Percentiles rank a stretch among this genome's conserved stretches.
phyloP scores from a whole-genome alignment of 2,888 invertebrate genomes.

The Dusona sp. region DNA sequence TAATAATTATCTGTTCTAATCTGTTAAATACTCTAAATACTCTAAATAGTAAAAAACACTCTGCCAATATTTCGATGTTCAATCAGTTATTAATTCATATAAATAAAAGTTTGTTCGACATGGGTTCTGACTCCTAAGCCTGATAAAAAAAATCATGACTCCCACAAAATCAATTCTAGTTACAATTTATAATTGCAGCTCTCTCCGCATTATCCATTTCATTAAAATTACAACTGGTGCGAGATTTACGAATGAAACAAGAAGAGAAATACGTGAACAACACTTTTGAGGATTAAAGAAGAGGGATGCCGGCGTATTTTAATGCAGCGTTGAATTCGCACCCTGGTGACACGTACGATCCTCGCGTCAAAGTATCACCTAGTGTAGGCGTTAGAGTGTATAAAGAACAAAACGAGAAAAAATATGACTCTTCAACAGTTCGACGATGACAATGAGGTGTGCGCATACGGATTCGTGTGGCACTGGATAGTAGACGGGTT shows the following conservation, averaged over 20 bases:
- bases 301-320: constrained; percentile 40
- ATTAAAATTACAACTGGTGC: constrained; percentile 46
- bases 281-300: constrained; percentile 42
- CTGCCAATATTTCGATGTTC: not conserved
- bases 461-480: constrained; percentile 56
- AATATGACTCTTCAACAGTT: constrained; percentile 36
- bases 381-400: constrained; percentile 60
- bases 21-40: too few species aligned
- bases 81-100: too few species aligned
- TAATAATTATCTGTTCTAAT: too few species aligned
- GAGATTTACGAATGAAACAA: constrained; percentile 33
- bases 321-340: constrained; percentile 42
- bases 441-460: constrained; percentile 47
- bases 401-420: constrained; percentile 53
- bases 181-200: not conserved
- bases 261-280: constrained; percentile 30
- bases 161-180: not conserved
- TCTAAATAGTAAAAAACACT: too few species aligned
- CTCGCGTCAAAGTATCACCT: constrained; percentile 26
- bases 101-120: too few species aligned
- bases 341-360: constrained; percentile 8
- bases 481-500: constrained; percentile 43
- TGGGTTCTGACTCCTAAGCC: not conserved
- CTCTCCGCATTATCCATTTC: constrained; percentile 41
- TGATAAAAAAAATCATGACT: not conserved